Conservation (phyloP, 2,113 vertebrate species). For the Lepisosteus oculatus region DNA sequence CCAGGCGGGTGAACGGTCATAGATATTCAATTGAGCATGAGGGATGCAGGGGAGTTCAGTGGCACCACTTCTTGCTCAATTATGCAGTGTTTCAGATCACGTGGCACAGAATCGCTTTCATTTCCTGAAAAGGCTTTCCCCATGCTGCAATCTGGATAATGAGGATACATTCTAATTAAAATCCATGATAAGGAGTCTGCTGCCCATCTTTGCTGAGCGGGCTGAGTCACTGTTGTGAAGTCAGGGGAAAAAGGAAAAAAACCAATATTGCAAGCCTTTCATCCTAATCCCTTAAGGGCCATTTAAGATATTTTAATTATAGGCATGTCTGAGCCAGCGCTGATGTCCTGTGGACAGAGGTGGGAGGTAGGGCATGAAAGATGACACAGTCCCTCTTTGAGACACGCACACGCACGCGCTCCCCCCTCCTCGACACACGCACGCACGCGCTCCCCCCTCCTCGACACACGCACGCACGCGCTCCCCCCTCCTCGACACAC, state of each 20-base stretch:
- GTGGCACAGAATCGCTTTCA: not conserved
- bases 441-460: too few species aligned
- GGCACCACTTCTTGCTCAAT: not conserved
- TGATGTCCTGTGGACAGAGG: not conserved
- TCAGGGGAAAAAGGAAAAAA: not conserved
- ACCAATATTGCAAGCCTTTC: slow-evolving; percentile 4
- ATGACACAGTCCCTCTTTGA: too few species aligned
- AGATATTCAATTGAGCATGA: too few species aligned
- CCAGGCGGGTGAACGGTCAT: too few species aligned
- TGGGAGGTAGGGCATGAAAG: too few species aligned
- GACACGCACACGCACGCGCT: too few species aligned
- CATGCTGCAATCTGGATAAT: not conserved
- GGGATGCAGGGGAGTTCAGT: too few species aligned
- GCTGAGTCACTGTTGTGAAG: not conserved
- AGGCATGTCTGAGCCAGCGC: not conserved
- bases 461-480: too few species aligned
- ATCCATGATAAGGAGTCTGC: not conserved
- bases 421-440: too few species aligned
- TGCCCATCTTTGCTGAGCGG: not conserved
- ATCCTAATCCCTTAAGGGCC: not conserved
- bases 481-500: too few species aligned
- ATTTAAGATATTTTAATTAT: slow-evolving; percentile 6
- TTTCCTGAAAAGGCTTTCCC: not conserved
- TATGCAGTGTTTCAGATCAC: not conserved
- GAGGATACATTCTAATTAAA: not conserved